Base-by-base conservation (phyloP, 1,140 invertebrate genomes). In the Megalonaias nervosa region DNA sequence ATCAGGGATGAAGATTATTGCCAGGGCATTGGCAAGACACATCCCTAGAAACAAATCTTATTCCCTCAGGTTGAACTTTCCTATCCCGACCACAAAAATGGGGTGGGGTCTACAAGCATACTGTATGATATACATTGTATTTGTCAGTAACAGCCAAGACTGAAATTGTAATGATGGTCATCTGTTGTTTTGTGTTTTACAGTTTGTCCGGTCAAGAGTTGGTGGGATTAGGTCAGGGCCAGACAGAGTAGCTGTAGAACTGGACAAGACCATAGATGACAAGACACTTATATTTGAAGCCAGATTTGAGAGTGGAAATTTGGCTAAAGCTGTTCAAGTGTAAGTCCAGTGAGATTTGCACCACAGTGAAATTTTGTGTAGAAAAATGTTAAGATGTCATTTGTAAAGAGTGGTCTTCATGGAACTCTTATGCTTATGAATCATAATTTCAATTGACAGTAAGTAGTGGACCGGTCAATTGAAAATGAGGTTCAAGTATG, bases 201-300 rank as follows among this genome's bases (percentile, higher is more conserved):
- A 97, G 96, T 97, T 97, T 90, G 96, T 95, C 88, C 93, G 95
- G 74, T 96, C 95, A 26, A 93, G 94, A 75, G 94, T 95, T 21
- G 95, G 95, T 57, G 95, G 96, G 19, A 87, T 86, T 64, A 73
- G 84, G 61, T 84, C 85, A 69, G 86, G 85, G 13, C 87, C 84
- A 72, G 83, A 84, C 59, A 81, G 81, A 48, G 83, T 76, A 59
- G 75, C 77, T 71, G 81, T 85, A 60, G 85, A 87, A 68, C 86
- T 89, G 26, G 72, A 88, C 57, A 81, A 86, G 17, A 90, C 90
- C 38, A 88, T 88, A n/a, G 82, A 86, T 58, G 90, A 91, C 69
- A 87, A 81, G 14, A 91, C 95, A 14, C 71, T 91, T 1, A 62
- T 90, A 31, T 91, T 91, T 84, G 90, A 91, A 74, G 90, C 89